A percentile compares a stretch with the other conserved stretches of the same genome.
Evolutionary conservation across 2,797 vertebrate genomes (phyloP).

Genomic region (Chaenodraco wilsoni): DNA sequence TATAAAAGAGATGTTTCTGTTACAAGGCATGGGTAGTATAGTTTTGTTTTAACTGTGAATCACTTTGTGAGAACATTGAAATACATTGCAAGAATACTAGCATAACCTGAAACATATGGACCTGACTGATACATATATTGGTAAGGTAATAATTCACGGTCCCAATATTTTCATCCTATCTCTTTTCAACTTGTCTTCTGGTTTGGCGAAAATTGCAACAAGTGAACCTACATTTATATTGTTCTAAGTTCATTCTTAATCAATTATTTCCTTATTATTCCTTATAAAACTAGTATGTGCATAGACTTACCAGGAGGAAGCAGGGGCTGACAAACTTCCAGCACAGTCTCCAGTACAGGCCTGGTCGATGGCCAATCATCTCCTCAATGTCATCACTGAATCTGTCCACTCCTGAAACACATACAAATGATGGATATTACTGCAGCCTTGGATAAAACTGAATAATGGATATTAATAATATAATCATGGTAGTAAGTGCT

Average conservation of each 20-base stretch:
- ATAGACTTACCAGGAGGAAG: conserved; percentile 88
- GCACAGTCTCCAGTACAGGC: conserved; percentile 91
- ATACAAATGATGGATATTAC: conserved; percentile 11
- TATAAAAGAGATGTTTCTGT: too few species aligned
- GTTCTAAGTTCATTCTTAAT: too few species aligned
- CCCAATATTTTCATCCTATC: neutral
- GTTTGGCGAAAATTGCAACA: neutral
- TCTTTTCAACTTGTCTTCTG: neutral
- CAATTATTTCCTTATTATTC: neutral
- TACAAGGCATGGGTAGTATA: too few species aligned
- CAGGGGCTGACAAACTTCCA: conserved; percentile 95
- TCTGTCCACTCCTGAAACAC: conserved; percentile 87
- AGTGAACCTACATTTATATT: too few species aligned
- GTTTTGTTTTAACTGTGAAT: too few species aligned
- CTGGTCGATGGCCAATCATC: conserved; percentile 91
- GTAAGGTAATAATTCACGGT: neutral
- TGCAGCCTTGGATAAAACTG: neutral
- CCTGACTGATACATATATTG: neutral
- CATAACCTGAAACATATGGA: neutral
- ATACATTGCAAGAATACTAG: neutral
- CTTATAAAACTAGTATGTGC: neutral
- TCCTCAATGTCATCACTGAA: conserved; percentile 93
- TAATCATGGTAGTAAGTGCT: neutral
- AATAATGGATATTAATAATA: neutral
- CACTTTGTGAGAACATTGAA: neutral